These are phyloP conservation scores for Sebastes trivittatus DNA, from an alignment of 2,797 vertebrate species.

Conservation along the genomic window DNA sequence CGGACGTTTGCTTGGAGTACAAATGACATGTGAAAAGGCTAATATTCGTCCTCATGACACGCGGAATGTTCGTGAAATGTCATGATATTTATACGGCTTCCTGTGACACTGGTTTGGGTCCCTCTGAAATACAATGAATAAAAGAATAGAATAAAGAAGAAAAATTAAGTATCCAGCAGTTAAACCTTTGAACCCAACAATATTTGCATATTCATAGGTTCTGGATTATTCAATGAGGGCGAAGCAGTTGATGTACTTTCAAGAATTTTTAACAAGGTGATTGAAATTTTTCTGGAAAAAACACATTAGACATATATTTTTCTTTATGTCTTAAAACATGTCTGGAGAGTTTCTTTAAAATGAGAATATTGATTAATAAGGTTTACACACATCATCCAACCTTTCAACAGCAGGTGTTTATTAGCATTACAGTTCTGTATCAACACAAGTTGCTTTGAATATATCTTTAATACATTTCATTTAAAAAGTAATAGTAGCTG, in stretches of 20 bases:
- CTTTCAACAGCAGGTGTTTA: conserved; percentile 53
- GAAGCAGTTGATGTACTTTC: background rate
- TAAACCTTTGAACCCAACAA: no score
- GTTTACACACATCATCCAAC: conserved; percentile 6
- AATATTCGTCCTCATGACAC: no score
- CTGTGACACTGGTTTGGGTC: no score
- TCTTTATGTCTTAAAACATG: background rate
- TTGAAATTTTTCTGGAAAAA: background rate
- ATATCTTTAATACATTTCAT: conserved; percentile 31
- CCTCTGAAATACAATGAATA: no score
- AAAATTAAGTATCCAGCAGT: no score
- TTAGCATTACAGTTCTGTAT: conserved; percentile 55
- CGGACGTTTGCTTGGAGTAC: no score
- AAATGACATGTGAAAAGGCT: no score
- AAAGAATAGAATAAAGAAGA: no score
- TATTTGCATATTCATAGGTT: no score
- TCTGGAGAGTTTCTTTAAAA: background rate
- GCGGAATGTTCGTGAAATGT: no score
- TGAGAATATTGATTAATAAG: conserved; percentile 27
- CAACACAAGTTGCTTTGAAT: conserved; percentile 50
- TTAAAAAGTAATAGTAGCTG: conserved; percentile 48
- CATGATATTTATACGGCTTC: accelerated
- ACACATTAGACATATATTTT: background rate
- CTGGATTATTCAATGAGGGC: background rate
- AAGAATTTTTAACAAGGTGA: background rate